Evolutionary conservation across 2,797 vertebrate genomes (phyloP).

Genomic region (Passerculus sandwichensis): DNA sequence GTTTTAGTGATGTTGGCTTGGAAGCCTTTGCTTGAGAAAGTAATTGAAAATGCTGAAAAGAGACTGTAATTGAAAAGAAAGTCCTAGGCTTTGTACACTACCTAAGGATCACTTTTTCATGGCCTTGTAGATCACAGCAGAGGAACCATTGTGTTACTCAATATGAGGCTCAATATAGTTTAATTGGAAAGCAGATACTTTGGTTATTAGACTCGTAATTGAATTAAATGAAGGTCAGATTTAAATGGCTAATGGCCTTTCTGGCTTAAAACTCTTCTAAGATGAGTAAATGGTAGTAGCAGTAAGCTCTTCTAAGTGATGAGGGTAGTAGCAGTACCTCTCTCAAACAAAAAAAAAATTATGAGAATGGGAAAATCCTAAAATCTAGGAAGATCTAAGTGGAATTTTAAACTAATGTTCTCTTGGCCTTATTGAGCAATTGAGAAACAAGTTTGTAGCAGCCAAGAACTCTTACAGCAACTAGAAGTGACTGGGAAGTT

Average conservation of each 20-base stretch:
- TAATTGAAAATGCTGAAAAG: background rate
- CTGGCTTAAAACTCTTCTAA: background rate
- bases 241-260: background rate
- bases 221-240: background rate
- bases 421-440: background rate
- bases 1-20: background rate
- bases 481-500: background rate
- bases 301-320: background rate
- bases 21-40: background rate
- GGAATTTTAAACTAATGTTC: background rate
- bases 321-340: background rate
- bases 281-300: background rate
- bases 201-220: background rate
- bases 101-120: background rate
- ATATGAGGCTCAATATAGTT: background rate
- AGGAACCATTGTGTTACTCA: background rate
- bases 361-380: background rate
- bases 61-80: background rate
- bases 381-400: background rate
- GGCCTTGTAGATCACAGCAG: background rate
- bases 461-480: background rate
- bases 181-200: background rate
- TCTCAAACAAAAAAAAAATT: background rate
- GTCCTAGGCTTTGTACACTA: background rate
- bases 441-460: background rate